A percentile compares a stretch with the other conserved stretches of the same genome.
Evolutionary conservation across 2,797 vertebrate genomes (phyloP).

Genomic region (Callimico goeldii): DNA sequence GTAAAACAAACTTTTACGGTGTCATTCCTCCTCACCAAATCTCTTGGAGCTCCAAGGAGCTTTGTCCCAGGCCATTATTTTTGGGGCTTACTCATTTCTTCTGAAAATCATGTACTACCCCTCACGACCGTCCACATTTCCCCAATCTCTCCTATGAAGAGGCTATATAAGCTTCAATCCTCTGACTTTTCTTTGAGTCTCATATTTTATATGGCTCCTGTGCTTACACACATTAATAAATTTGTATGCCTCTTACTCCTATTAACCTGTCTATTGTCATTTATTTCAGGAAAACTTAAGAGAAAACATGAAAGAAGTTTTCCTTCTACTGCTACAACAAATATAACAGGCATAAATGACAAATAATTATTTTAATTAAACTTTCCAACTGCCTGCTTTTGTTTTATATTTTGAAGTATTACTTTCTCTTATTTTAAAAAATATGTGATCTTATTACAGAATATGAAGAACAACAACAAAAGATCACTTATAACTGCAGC

Average conservation of each 20-base stretch:
- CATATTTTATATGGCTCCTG: not conserved
- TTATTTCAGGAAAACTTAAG: not conserved
- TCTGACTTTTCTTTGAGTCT: not conserved
- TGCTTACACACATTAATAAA: not conserved
- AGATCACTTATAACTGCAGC: not conserved
- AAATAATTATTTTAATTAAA: conserved; percentile 13
- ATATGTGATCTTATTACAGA: not conserved
- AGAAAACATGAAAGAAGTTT: too few species aligned
- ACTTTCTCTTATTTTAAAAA: not conserved
- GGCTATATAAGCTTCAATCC: not conserved
- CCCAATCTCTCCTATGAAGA: not conserved
- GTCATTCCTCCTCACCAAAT: not conserved
- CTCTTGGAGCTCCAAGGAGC: not conserved
- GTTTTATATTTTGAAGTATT: not conserved
- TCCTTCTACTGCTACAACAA: not conserved
- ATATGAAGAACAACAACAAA: not conserved
- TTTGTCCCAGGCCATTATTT: not conserved
- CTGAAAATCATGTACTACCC: not conserved
- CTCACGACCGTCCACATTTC: not conserved
- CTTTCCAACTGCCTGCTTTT: not conserved
- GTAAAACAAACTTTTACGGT: not conserved
- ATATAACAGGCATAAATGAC: not conserved
- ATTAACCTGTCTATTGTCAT: not conserved
- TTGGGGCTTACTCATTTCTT: not conserved
- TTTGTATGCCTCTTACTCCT: not conserved